A percentile compares a stretch with the other conserved stretches of the same genome.
These are phyloP conservation scores for Saccopteryx leptura DNA, from an alignment of 2,113 vertebrate species.

Conservation along the genomic window DNA sequence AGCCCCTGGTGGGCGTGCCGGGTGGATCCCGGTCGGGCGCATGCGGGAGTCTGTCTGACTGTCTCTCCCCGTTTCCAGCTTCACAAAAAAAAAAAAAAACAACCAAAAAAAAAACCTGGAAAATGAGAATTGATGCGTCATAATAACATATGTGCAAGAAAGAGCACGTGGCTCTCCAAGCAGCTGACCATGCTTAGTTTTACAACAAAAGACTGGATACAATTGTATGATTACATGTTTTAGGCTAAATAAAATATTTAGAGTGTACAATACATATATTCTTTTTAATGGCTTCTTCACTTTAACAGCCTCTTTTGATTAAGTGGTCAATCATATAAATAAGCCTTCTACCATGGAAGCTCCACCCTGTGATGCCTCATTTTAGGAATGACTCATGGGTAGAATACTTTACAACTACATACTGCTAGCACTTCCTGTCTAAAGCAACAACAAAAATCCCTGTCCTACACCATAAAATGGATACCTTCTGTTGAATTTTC, in stretches of 20 bases:
- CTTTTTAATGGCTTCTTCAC: neutral
- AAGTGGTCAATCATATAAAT: neutral
- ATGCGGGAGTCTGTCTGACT: too few relatives aligned
- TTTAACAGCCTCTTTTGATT: neutral
- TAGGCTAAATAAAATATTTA: conserved; percentile 21
- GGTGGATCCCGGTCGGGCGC: too few relatives aligned
- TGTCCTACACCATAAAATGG: neutral
- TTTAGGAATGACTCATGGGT: neutral
- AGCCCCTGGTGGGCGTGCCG: too few relatives aligned
- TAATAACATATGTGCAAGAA: neutral
- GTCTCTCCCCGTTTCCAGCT: too few relatives aligned
- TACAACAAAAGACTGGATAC: neutral
- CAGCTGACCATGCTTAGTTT: neutral
- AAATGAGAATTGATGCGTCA: neutral
- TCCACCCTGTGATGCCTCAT: too few relatives aligned
- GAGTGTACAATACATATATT: neutral
- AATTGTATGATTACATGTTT: neutral
- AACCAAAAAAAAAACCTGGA: too few relatives aligned
- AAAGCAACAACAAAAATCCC: neutral
- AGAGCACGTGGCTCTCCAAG: neutral
- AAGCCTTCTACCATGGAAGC: neutral
- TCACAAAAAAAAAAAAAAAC: too few relatives aligned
- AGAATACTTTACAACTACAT: neutral
- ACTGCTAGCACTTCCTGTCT: neutral
- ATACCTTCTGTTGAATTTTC: neutral